Conservation (phyloP, 1,140 invertebrate genomes). For the Bacillus rossius region DNA sequence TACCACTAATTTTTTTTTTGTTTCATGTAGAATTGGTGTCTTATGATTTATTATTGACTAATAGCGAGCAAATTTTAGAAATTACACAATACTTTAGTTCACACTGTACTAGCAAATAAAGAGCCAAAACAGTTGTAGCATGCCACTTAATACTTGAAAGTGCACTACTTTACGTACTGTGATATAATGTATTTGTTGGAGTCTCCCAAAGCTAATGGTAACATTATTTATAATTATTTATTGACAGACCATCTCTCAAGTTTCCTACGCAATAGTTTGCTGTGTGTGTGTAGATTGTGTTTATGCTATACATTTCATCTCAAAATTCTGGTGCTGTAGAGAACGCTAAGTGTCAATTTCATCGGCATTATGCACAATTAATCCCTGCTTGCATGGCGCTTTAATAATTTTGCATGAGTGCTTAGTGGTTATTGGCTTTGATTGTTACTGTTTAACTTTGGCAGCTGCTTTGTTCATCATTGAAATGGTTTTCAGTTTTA, state of each 20-base stretch:
- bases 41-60: not conserved
- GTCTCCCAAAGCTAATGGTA: no score
- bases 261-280: slow-evolving; percentile 35
- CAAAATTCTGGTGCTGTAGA: not conserved
- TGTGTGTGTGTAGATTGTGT: slow-evolving; percentile 9
- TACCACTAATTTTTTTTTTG: not conserved
- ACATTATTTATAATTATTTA: no score
- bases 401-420: not conserved
- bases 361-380: no score
- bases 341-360: no score
- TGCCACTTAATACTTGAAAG: slow-evolving; percentile 1
- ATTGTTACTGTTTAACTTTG: not conserved
- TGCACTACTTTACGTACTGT: not conserved
- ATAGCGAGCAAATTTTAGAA: no score
- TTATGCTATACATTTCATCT: not conserved
- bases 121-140: slow-evolving; percentile 1
- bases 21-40: slow-evolving; percentile 8
- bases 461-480: no score
- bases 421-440: not conserved
- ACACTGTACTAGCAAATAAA: slow-evolving; percentile 9
- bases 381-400: not conserved
- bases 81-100: no score
- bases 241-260: slow-evolving; percentile 43
- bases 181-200: not conserved
- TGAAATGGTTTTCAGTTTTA: no score